phyloP scores from a whole-genome alignment of 2,113 vertebrate species.

The Meleagris gallopavo region DNA sequence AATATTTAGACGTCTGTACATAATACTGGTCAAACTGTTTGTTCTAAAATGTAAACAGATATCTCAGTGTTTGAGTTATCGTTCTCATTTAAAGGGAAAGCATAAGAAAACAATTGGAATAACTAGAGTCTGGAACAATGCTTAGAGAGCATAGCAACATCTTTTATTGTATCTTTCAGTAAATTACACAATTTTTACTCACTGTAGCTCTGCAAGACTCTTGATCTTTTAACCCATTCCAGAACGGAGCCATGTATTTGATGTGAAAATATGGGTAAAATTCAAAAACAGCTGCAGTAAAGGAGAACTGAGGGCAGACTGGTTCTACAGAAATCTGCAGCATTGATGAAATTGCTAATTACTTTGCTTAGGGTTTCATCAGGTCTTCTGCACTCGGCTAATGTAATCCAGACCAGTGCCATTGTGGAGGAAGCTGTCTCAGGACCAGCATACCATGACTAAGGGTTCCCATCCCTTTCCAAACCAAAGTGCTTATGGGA shows the following conservation, averaged over 20 bases:
- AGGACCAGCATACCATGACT: neutral
- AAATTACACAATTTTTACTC: constrained; percentile 22
- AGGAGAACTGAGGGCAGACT: neutral
- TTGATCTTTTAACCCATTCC: neutral
- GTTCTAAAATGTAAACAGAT: constrained; percentile 86
- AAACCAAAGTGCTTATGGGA: neutral
- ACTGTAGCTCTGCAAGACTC: neutral
- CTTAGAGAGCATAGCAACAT: constrained; percentile 72
- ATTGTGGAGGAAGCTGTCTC: neutral
- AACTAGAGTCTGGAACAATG: constrained; percentile 72
- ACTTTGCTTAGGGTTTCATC: neutral
- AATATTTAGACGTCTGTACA: constrained; percentile 88
- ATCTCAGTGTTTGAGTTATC: constrained; percentile 83
- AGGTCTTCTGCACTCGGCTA: neutral
- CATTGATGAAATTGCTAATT: neutral
- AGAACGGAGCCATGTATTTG: neutral
- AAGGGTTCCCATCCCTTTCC: neutral
- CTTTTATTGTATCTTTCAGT: constrained; percentile 73
- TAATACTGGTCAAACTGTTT: constrained; percentile 85
- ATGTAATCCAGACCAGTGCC: neutral
- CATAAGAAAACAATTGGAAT: constrained; percentile 78
- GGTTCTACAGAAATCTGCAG: neutral
- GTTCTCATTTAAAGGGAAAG: constrained; percentile 76
- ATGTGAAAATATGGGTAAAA: neutral
- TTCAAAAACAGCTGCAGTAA: neutral